Base-by-base conservation (phyloP, 2,113 vertebrate species). In the Candoia aspera region DNA sequence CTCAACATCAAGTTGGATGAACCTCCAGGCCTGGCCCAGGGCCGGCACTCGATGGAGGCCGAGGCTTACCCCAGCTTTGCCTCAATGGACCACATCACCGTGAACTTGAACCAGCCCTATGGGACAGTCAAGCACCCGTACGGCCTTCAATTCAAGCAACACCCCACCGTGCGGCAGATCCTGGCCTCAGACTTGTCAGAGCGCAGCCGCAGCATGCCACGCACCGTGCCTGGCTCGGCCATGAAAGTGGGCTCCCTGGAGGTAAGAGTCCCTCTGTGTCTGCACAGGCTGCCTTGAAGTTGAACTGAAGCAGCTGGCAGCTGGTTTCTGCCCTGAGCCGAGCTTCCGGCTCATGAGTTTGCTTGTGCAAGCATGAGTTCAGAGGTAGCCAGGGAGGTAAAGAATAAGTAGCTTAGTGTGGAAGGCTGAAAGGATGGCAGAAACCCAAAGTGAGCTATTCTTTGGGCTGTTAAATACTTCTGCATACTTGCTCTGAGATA, bases 201-300 rank as follows among this genome's bases (percentile, higher is more conserved):
- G 95, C 98, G 98, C 96, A 99, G 99, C 97, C 98, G 99, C 95
- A 99, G 99, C 97, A 98, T 99, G 97, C 99, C 99, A 57, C 99
- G 99, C 92, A 99, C 99, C 13, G 98, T 99, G 93, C 99, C 99
- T 0, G 99, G 99, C 96, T 98, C 98, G 29, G 98, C 98, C 97
- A 97, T 98, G 97, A 99, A 99, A 91, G 98, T 98, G 96, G 99
- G 99, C 96, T 99, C 99, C 49, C 97, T 99, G 95, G 99, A 99
- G 99, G 99, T 99, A 97, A 98, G 99, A 87, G 89, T 37, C 26
- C 8, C 60, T 64, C 60, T n/a, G 46, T 49, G 2, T 92, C 26
- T 29, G 5, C 46, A n/a, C 2, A 54, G 8, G 8, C 3, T 54
- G 26, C 1, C 55, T 84, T 24, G 54, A 6, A 0, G 0, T 8